These are phyloP conservation scores for Monoplex corrugatus DNA, from an alignment of 2,888 invertebrate species.

Conservation along the genomic window DNA sequence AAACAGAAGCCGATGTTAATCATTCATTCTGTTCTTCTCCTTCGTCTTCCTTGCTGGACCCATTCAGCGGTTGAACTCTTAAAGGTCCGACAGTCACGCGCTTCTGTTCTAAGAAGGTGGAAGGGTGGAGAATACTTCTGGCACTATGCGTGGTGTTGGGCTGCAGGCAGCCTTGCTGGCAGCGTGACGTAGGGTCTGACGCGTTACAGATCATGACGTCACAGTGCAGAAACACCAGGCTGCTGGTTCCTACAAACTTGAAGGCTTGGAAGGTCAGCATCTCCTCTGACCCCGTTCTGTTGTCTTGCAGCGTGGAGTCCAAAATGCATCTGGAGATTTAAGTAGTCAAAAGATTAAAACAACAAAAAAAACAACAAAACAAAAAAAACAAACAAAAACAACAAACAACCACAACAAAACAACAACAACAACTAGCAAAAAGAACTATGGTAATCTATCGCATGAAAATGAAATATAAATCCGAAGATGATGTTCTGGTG, in stretches of 20 bases:
- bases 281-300: not conserved
- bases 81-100: not conserved
- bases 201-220: constrained; percentile 38
- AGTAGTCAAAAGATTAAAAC: not conserved
- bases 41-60: not conserved
- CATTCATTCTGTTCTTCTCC: not conserved
- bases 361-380: not conserved
- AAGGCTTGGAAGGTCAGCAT: constrained; percentile 17
- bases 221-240: constrained; percentile 23
- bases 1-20: not conserved
- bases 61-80: not conserved
- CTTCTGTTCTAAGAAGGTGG: not conserved
- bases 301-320: constrained; percentile 8
- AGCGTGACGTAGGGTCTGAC: constrained; percentile 19
- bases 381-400: no score
- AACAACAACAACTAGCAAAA: no score
- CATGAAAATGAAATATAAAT: not conserved
- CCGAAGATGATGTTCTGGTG: not conserved
- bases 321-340: not conserved
- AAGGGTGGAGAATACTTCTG: not conserved
- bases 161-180: constrained; percentile 16
- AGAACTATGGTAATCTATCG: no score
- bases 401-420: no score
- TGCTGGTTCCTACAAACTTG: constrained; percentile 1
- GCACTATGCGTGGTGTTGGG: not conserved